These are phyloP conservation scores for Pedicia rivosa DNA, from an alignment of 2,888 invertebrate species.

Conservation along the genomic window DNA sequence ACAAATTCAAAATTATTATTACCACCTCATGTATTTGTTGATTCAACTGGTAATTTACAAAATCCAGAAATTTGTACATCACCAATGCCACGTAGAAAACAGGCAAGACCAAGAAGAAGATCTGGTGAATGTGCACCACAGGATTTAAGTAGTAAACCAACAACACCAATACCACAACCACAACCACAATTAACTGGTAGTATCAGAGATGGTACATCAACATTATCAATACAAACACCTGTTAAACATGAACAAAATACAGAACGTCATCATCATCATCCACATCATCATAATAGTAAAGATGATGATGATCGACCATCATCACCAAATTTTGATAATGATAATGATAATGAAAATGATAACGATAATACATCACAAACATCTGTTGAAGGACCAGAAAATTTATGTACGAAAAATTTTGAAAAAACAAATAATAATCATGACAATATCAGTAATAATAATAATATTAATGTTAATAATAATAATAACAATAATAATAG, in stretches of 20 bases:
- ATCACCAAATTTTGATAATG: conserved; percentile 3
- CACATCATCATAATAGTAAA: conserved; percentile 13
- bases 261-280: not conserved
- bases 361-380: conserved; percentile 13
- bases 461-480: conserved; percentile 14
- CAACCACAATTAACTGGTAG: conserved; percentile 2
- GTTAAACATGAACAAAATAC: not conserved
- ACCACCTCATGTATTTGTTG: conserved; percentile 25
- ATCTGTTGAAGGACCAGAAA: conserved; percentile 25
- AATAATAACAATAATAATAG: conserved; percentile 13
- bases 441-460: conserved; percentile 13
- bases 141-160: conserved; percentile 36
- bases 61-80: conserved; percentile 45
- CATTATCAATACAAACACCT: too few species aligned
- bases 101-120: conserved; percentile 68
- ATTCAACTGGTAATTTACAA: conserved; percentile 16
- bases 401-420: conserved; percentile 24
- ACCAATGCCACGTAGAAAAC: conserved; percentile 70
- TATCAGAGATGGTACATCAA: too few species aligned
- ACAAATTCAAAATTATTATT: conserved; percentile 24
- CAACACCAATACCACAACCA: conserved; percentile 13
- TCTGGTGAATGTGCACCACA: conserved; percentile 59
- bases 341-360: conserved; percentile 1
- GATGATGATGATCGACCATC: conserved; percentile 18
- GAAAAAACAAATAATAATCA: conserved; percentile 4